Evolutionary conservation across 2,888 invertebrate genomes (phyloP).

Genomic region (Taphrorychus bicolor): DNA sequence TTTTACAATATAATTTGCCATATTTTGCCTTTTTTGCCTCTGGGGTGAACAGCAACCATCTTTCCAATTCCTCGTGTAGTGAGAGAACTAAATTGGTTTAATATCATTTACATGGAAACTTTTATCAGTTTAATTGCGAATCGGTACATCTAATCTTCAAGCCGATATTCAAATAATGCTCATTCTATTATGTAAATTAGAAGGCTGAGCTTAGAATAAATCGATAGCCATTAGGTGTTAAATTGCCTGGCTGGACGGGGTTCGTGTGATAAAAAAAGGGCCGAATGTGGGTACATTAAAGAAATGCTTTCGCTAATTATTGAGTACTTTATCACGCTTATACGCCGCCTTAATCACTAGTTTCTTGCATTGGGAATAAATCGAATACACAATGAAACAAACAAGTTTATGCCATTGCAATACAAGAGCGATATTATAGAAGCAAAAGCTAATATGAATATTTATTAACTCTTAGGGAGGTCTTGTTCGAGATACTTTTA

Average conservation of each 20-base stretch:
- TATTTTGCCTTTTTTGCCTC: no score
- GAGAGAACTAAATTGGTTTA: no score
- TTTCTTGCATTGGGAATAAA: conserved; percentile 18
- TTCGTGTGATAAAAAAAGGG: neutral
- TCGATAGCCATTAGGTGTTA: neutral
- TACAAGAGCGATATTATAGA: conserved; percentile 29
- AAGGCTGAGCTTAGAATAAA: neutral
- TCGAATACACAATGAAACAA: conserved; percentile 29
- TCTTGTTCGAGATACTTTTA: conserved; percentile 33
- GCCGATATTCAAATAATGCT: neutral
- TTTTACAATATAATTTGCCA: no score
- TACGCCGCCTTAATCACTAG: conserved; percentile 13
- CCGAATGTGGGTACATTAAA: conserved; percentile 22
- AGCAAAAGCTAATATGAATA: conserved; percentile 35
- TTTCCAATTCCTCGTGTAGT: no score
- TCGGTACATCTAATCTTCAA: conserved; percentile 2
- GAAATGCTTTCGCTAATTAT: conserved; percentile 17
- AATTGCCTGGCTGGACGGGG: conserved; percentile 1
- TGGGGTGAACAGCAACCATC: no score
- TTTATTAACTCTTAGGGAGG: conserved; percentile 37
- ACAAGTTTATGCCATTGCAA: conserved; percentile 31
- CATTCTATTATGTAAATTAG: neutral
- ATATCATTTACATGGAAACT: neutral
- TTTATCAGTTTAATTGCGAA: neutral
- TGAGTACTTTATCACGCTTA: conserved; percentile 21